Evolutionary conservation across 2,888 invertebrate species (phyloP).

Genomic region (Caenorhabditis sp.): DNA sequence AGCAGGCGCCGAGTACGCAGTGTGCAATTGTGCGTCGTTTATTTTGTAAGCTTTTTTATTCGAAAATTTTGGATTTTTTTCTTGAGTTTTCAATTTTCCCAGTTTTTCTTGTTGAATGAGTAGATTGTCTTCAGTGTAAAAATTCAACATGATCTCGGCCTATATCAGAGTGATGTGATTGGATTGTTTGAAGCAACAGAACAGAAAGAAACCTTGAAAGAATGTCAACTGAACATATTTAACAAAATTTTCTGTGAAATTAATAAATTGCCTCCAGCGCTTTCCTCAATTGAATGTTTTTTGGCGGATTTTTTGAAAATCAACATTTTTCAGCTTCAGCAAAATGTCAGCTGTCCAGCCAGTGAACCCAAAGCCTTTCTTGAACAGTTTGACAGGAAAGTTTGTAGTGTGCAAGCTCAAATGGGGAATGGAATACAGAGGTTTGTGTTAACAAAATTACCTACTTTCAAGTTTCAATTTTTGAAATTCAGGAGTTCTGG

Average conservation of each 20-base stretch:
- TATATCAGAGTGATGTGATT: too few relatives aligned
- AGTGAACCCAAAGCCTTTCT: slow-evolving; percentile 97
- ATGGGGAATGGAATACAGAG: slow-evolving; percentile 99
- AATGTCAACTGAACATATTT: too few relatives aligned
- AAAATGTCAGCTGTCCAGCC: slow-evolving; percentile 74
- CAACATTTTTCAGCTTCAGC: not conserved
- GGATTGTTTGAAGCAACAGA: too few relatives aligned
- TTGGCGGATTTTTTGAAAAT: not conserved
- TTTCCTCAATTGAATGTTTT: too few relatives aligned
- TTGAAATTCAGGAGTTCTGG: slow-evolving; percentile 80
- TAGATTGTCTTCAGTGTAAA: slow-evolving; percentile 1
- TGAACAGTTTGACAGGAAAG: slow-evolving; percentile 96
- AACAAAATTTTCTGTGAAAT: too few relatives aligned
- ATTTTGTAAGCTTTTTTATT: not conserved
- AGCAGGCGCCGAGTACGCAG: slow-evolving; percentile 2
- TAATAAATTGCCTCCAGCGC: too few relatives aligned
- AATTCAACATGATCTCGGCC: not conserved
- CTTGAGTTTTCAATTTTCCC: too few relatives aligned
- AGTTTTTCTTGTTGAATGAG: not conserved
- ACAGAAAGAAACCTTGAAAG: too few relatives aligned
- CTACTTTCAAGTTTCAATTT: not conserved
- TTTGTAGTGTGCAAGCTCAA: slow-evolving; percentile 96
- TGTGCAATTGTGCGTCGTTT: slow-evolving; percentile 22
- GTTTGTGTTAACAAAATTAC: slow-evolving; percentile 22
- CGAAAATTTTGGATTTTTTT: not conserved